Conservation (phyloP, 2,888 invertebrate species). For the Cephus pygmeus region DNA sequence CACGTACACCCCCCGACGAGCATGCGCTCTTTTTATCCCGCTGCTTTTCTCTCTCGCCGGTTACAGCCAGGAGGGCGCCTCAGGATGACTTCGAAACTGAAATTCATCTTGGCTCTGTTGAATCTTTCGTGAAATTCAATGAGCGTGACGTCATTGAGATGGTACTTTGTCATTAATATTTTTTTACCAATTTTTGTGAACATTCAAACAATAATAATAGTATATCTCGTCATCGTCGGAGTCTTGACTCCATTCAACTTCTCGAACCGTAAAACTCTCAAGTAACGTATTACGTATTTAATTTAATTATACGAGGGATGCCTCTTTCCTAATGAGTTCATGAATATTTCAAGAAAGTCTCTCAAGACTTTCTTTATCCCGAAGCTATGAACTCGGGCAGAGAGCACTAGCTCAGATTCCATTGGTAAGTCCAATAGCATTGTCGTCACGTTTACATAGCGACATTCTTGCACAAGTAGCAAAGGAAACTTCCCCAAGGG, state of each 20-base stretch:
- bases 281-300: not conserved
- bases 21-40: slow-evolving; percentile 25
- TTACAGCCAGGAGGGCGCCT: slow-evolving; percentile 50
- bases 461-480: not conserved
- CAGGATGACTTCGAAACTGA: slow-evolving; percentile 32
- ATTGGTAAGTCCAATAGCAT: not conserved
- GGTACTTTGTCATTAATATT: not conserved
- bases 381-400: not conserved
- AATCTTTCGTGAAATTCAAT: not conserved
- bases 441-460: not conserved
- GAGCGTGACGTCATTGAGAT: not conserved
- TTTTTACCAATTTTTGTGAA: not conserved
- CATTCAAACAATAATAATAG: not conserved
- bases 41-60: slow-evolving; percentile 19
- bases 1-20: slow-evolving; percentile 22
- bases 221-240: not conserved
- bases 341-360: not conserved
- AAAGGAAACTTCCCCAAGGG: not conserved
- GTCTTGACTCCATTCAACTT: not conserved
- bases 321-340: not conserved
- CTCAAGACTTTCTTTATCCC: not conserved
- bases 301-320: not conserved
- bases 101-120: not conserved
- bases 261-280: not conserved
- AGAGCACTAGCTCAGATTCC: not conserved